A percentile compares a stretch with the other conserved stretches of the same genome.
Evolutionary conservation across 37 sponge, comb jelly and placozoan genomes (phyloP).

Genomic region (Halichondria panicea): DNA sequence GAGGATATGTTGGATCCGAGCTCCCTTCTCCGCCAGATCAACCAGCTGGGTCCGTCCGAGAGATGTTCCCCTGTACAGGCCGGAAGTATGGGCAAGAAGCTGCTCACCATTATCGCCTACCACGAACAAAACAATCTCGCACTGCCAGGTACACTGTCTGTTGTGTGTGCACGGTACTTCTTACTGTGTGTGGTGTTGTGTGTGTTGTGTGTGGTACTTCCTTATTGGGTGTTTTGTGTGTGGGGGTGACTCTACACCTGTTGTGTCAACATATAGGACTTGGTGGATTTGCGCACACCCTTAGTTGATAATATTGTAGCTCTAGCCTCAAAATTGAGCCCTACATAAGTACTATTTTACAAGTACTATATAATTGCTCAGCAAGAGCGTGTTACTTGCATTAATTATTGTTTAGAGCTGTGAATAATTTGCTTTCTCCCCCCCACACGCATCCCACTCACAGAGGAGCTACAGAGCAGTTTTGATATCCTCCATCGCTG

Average conservation of each 20-base stretch:
- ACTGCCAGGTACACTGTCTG: constrained; percentile 33
- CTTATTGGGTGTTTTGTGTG: constrained; percentile 24
- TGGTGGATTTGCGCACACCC: neutral
- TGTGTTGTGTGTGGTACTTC: constrained; percentile 16
- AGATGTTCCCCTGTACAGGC: constrained; percentile 73
- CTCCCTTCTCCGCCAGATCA: constrained; percentile 48
- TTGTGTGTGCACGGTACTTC: too few species aligned
- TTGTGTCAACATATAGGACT: neutral
- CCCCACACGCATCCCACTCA: too few species aligned
- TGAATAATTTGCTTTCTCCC: too few species aligned
- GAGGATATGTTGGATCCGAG: neutral
- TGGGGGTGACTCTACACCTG: neutral
- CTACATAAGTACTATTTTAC: too few species aligned
- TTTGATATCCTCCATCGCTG: constrained; percentile 80
- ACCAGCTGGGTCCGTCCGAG: constrained; percentile 63
- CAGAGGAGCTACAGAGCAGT: constrained; percentile 67
- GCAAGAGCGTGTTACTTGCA: too few species aligned
- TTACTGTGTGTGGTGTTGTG: constrained; percentile 7
- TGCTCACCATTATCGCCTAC: constrained; percentile 51
- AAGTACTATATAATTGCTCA: too few species aligned
- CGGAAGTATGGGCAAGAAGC: constrained; percentile 68
- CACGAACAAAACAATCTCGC: constrained; percentile 44
- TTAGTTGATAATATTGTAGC: neutral
- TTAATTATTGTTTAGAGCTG: too few species aligned
- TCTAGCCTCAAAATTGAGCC: neutral